A percentile compares a stretch with the other conserved stretches of the same genome.
phyloP scores from a whole-genome alignment of 1,140 invertebrate species.

The Argopecten irradians region DNA sequence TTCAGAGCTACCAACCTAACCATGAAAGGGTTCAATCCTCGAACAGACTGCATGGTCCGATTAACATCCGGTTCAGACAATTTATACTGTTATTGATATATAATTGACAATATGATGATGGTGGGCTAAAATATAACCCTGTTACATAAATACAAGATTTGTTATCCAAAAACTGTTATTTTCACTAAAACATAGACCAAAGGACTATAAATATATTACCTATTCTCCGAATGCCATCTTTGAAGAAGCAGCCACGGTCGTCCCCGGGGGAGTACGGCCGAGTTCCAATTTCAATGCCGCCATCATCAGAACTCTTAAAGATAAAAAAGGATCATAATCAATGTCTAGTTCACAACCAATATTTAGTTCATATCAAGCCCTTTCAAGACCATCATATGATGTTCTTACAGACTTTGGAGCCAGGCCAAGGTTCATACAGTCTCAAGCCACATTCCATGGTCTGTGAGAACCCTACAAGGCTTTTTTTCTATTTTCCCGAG shows the following conservation, averaged over 20 bases:
- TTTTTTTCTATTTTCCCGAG: background rate
- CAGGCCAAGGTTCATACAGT: background rate
- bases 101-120: background rate
- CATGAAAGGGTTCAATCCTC: too few species aligned
- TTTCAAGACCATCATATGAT: background rate
- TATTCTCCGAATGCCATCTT: constrained; percentile 78
- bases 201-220: constrained; percentile 52
- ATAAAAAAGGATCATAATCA: background rate
- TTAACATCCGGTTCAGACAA: too few species aligned
- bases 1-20: too few species aligned
- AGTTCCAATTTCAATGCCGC: constrained; percentile 30
- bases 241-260: constrained; percentile 75
- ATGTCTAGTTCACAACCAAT: background rate
- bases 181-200: background rate
- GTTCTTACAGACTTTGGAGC: background rate
- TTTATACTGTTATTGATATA: too few species aligned
- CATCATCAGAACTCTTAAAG: constrained; percentile 54
- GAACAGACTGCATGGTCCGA: too few species aligned
- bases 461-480: background rate
- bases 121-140: too few species aligned
- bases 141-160: constrained; percentile 26
- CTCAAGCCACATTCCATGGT: background rate
- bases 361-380: background rate
- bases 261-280: background rate
- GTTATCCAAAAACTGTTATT: background rate